phyloP scores from a whole-genome alignment of 1,140 invertebrate species.

The Pseudomyrmex flavicornis region DNA sequence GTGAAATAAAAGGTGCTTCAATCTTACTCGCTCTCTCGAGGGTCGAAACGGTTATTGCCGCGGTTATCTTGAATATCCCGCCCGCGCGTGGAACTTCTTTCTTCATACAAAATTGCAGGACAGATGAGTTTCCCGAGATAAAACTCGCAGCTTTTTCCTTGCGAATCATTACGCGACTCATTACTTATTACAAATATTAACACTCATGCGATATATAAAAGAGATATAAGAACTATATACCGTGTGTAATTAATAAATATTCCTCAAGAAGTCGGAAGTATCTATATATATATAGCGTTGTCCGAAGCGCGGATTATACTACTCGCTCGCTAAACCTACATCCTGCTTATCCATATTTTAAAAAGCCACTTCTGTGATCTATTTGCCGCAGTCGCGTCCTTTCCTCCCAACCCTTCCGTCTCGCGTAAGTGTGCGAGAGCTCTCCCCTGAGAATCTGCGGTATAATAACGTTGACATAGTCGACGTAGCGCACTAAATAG shows the following conservation, averaged over 20 bases:
- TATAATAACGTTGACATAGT: conserved; percentile 81
- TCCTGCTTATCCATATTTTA: conserved; percentile 76
- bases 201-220: background rate
- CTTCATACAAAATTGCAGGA: conserved; percentile 59
- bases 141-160: conserved; percentile 49
- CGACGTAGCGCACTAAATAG: conserved; percentile 76
- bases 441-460: conserved; percentile 77
- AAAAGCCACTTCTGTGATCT: conserved; percentile 76
- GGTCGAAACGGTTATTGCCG: conserved; percentile 70
- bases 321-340: conserved; percentile 20
- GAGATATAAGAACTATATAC: background rate
- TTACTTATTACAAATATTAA: conserved; percentile 54
- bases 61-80: conserved; percentile 67
- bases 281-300: too few relatives aligned
- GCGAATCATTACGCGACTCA: conserved; percentile 53
- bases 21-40: conserved; percentile 65
- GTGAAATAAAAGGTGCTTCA: conserved; percentile 64
- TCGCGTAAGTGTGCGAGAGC: conserved; percentile 41
- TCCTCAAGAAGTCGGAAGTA: background rate
- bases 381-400: conserved; percentile 65
- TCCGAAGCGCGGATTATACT: too few relatives aligned
- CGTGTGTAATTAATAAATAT: background rate
- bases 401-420: conserved; percentile 3
- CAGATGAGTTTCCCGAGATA: conserved; percentile 56
- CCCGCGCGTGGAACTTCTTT: conserved; percentile 44